Percentiles rank a stretch among this genome's conserved stretches.
Conservation (phyloP, 1,140 invertebrate species). For the Potamilus streckersoni region DNA sequence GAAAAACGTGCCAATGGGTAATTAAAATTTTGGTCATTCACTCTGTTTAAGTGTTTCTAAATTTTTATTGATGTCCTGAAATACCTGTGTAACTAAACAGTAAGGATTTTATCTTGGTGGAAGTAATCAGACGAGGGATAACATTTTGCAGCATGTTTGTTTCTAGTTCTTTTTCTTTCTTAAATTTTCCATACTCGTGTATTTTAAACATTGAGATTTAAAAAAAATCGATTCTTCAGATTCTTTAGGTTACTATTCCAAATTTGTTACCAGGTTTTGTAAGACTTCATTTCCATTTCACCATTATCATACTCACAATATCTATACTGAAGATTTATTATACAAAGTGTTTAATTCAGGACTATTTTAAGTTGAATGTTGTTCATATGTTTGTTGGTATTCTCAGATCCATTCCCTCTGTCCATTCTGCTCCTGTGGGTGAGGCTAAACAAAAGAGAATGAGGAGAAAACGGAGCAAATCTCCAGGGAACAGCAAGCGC, state of each 20-base stretch:
- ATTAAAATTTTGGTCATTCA: constrained; percentile 2
- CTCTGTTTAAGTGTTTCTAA: too few species aligned
- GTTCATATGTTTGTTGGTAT: not conserved
- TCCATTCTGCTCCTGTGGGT: constrained; percentile 42
- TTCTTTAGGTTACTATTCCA: too few species aligned
- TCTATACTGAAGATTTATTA: not conserved
- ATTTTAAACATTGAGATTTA: too few species aligned
- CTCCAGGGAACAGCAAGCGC: constrained; percentile 75
- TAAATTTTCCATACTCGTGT: too few species aligned
- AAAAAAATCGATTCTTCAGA: too few species aligned
- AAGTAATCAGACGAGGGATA: too few species aligned
- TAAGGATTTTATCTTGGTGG: not conserved
- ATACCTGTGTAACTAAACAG: not conserved
- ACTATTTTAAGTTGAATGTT: not conserved
- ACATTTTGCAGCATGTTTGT: too few species aligned
- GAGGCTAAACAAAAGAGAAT: constrained; percentile 68
- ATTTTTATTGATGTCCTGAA: too few species aligned
- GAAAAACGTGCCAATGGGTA: constrained; percentile 46
- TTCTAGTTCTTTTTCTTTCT: too few species aligned
- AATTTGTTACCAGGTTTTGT: too few species aligned
- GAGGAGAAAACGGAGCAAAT: constrained; percentile 72
- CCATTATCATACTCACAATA: too few species aligned
- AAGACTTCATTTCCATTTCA: too few species aligned
- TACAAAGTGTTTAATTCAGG: not conserved
- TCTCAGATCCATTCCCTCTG: constrained; percentile 36